A percentile compares a stretch with the other conserved stretches of the same genome.
These are phyloP conservation scores for Peucedramus taeniatus DNA, from an alignment of 2,113 vertebrate genomes.

Conservation along the genomic window DNA sequence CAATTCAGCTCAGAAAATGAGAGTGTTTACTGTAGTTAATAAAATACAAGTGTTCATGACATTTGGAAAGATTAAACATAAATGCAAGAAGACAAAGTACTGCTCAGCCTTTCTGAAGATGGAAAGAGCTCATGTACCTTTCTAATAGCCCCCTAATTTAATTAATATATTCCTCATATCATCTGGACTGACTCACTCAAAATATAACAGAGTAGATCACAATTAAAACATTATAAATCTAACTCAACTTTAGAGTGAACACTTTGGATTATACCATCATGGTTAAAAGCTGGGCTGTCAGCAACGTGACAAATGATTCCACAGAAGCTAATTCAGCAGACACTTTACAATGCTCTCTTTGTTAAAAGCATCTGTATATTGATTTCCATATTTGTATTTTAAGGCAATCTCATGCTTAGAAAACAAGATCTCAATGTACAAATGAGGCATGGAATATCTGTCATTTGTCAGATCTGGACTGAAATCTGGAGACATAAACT, in stretches of 20 bases:
- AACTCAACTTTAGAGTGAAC: conserved; percentile 1
- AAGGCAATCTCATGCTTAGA: conserved; percentile 2
- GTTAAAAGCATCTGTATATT: conserved; percentile 48
- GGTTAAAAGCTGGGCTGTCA: conserved; percentile 15
- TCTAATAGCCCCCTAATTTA: conserved; percentile 56
- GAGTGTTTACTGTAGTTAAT: neutral
- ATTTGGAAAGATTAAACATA: conserved; percentile 54
- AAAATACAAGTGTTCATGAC: conserved; percentile 41
- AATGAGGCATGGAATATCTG: conserved; percentile 4
- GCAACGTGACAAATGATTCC: conserved; percentile 2
- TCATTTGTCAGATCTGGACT: conserved; percentile 1
- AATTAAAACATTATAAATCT: conserved; percentile 54
- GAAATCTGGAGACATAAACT: neutral
- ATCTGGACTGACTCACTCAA: conserved; percentile 61
- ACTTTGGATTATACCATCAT: neutral
- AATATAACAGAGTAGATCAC: conserved; percentile 58
- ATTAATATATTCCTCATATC: conserved; percentile 64
- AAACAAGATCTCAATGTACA: neutral
- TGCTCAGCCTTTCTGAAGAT: conserved; percentile 28
- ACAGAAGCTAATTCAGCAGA: neutral
- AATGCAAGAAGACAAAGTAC: conserved; percentile 45
- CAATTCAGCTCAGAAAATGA: neutral
- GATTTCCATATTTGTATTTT: conserved; percentile 55
- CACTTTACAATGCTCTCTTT: conserved; percentile 11
- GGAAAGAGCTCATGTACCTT: conserved; percentile 34